Evolutionary conservation across 2,113 vertebrate species (phyloP), one percentile per base, ranked within the genome.

Genomic region (Aramus guarauna): DNA sequence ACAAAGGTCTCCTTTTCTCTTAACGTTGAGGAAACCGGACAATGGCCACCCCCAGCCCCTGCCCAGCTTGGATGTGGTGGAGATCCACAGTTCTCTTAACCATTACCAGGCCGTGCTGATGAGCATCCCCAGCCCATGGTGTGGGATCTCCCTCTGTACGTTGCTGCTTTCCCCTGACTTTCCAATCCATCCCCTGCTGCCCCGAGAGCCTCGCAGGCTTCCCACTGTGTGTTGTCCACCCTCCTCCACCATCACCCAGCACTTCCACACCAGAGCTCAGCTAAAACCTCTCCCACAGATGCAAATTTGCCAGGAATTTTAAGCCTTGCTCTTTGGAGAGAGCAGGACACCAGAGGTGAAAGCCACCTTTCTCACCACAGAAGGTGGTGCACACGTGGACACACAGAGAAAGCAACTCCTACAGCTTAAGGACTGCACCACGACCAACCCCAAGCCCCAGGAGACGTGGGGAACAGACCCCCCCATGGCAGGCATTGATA

Each of bases 41-140:
- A 69, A 52, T 0, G 11, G 15, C 9, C 30, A 69, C 3, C 36
- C n/a, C 3, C 7, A 21, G 6, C 3, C 17, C 47, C 47, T 20
- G 15, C 8, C 27, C 26, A 19, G 37, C 13, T 36, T 83, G 36
- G n/a, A 36, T 19, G 9, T 0, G 1, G 15, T 19, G 34, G 4
- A 80, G 17, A 41, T 23, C 12, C 47, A 52, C 22, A 20, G 47
- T 6, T 63, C 52, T 83, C 29, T 62, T 47, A 69, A 23, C 8
- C 23, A 11, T 30, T 36, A 53, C 24, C 32, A 27, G 20, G 17
- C 34, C 1, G 1, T 6, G 4, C 19, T 5, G 4, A 23, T 0
- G 4, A 50, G 37, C 37, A 45, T 23, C 17, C 30, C 34, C 68
- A 84, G 10, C 30, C 10, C 8, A 0, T 0, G 3, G 2, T 5